phyloP scores from a whole-genome alignment of 2,888 invertebrate species.

The Nephrotoma appendiculata region DNA sequence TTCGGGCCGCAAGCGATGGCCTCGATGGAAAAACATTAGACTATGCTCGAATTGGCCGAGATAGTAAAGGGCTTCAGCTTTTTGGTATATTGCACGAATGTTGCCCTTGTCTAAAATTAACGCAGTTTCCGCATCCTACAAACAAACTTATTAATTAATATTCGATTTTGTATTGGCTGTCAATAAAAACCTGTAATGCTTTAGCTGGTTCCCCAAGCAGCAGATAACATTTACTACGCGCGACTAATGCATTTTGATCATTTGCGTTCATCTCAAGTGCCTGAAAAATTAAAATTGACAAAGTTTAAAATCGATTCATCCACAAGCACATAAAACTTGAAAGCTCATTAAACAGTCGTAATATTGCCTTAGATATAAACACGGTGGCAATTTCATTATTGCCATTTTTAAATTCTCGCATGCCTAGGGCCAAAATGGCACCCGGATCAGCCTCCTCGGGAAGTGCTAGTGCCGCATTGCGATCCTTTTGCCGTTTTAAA shows the following conservation, averaged over 20 bases:
- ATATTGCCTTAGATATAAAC: constrained; percentile 59
- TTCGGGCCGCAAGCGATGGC: constrained; percentile 71
- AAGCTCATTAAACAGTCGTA: not conserved
- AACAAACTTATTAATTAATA: not conserved
- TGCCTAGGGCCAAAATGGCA: constrained; percentile 58
- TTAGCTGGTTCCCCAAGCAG: constrained; percentile 70
- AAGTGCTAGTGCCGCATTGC: constrained; percentile 53
- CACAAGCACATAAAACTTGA: not conserved
- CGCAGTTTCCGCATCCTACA: constrained; percentile 67
- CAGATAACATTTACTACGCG: constrained; percentile 78
- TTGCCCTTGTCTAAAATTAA: constrained; percentile 56
- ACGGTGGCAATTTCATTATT: constrained; percentile 54
- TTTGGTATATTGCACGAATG: constrained; percentile 65
- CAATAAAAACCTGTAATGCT: constrained; percentile 38
- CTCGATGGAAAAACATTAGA: constrained; percentile 81
- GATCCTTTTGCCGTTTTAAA: constrained; percentile 63
- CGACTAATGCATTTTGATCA: constrained; percentile 74
- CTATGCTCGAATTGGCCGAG: constrained; percentile 88
- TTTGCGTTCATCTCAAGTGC: constrained; percentile 73
- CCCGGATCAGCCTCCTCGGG: constrained; percentile 67
- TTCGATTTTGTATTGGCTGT: not conserved
- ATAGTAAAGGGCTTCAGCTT: constrained; percentile 84
- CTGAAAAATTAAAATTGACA: constrained; percentile 36
- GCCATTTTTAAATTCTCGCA: constrained; percentile 61
- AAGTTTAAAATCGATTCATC: not conserved